Evolutionary conservation across 2,888 invertebrate species (phyloP), one percentile per base, ranked within the genome.

Genomic region (Synanthedon vespiformis): DNA sequence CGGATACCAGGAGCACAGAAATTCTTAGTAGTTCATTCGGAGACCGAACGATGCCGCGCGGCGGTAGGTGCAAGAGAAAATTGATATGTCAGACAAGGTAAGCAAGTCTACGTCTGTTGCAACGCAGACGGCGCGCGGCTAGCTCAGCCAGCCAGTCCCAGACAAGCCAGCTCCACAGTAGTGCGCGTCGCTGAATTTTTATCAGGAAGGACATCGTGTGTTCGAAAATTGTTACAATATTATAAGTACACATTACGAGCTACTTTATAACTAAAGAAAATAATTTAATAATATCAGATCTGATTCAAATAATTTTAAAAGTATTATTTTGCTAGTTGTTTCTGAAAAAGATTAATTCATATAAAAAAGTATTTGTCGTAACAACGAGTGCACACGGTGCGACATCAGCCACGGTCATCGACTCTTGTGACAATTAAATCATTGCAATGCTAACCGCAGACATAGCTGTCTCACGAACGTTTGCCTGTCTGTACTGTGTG

Each of bases 51-150:
- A 34, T 61, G 60, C 61, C 65, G 61, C 67, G 61, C 58, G 61
- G 71, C 68, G 34, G 34, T 34, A 34, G 34, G 77, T 77, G 77
- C 70, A 75, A 62, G 74, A 72, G 78, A 70, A 81, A 79, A 76
- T 70, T 74, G 73, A 77, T 80, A 79, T 68, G 77, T 62, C 64
- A 78, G 82, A 84, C 78, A 84, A 84, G 82, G 85, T 65, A 73
- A 77, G 83, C 79, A 72, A 77, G 77, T 72, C 66, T 66, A 68
- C 61, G 64, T 64, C 60, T 56, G 53, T 57, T 56, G 61, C 59
- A 58, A 64, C 62, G 58, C 57, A 62, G 58, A 65, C 54, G 18
- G 14, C 16, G 16, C 48, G 18, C 48, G 1, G 2, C 44, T 48
- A 18, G 48, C 48, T 6, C 10, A n/a, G 48, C 48, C 8, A 11